A percentile compares a stretch with the other conserved stretches of the same genome.
Evolutionary conservation across 2,113 vertebrate species (phyloP).

Genomic region (Orthonyx spaldingii): DNA sequence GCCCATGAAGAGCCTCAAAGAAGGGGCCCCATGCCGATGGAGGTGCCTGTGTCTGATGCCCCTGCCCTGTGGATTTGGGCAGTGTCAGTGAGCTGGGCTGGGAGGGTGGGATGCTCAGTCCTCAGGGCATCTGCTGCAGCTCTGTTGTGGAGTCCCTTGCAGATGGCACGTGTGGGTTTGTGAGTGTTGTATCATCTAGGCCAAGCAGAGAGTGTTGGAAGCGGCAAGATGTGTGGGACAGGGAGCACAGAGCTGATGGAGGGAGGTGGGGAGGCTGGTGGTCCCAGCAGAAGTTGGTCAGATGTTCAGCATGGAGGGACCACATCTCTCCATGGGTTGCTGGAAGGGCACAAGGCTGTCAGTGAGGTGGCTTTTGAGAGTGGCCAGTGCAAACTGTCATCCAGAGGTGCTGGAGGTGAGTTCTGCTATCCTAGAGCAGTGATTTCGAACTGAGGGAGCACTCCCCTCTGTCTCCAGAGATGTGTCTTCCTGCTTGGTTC

Average conservation of each 20-base stretch:
- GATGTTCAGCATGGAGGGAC: background rate
- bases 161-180: background rate
- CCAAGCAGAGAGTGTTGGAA: background rate
- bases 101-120: background rate
- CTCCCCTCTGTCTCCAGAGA: background rate
- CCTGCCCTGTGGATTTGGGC: background rate
- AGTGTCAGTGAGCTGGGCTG: background rate
- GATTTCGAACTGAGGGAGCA: background rate
- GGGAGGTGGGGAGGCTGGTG: accelerated
- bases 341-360: background rate
- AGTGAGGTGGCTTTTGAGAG: background rate
- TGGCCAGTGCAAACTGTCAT: background rate
- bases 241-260: background rate
- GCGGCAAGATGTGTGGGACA: background rate
- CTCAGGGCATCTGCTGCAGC: background rate
- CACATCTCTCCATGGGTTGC: accelerated
- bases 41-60: background rate
- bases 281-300: background rate
- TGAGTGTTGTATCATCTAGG: background rate
- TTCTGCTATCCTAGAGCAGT: background rate
- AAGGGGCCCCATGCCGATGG: accelerated
- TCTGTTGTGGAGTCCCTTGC: background rate
- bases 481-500: background rate
- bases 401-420: background rate
- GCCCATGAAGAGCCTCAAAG: background rate